phyloP scores from a whole-genome alignment of 2,113 vertebrate genomes.

The Tupaia tana region DNA sequence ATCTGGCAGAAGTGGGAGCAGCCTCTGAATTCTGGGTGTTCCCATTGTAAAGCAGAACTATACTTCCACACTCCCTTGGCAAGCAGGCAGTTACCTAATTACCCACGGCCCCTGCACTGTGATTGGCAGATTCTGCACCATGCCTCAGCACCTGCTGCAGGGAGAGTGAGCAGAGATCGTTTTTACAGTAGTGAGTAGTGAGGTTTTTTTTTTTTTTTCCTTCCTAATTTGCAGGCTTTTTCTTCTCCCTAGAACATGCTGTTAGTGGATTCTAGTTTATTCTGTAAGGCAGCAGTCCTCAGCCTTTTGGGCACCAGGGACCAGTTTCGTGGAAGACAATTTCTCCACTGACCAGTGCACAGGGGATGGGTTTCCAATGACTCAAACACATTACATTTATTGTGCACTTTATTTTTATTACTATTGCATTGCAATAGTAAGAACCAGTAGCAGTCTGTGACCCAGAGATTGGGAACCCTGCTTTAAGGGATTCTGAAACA shows the following conservation, averaged over 20 bases:
- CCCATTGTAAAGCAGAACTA: not conserved
- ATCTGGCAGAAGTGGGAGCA: fast-evolving
- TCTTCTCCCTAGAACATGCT: not conserved
- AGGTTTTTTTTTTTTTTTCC: not conserved
- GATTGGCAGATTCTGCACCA: not conserved
- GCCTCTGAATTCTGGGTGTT: not conserved
- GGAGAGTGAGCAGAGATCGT: not conserved
- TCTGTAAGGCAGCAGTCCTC: not conserved
- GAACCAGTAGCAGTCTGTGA: no score
- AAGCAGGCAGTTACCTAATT: not conserved
- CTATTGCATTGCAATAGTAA: no score
- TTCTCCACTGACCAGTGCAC: no score
- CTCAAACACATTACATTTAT: no score
- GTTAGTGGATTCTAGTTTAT: not conserved
- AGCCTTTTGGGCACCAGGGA: no score
- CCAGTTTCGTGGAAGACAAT: no score
- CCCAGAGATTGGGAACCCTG: no score
- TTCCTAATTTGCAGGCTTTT: not conserved
- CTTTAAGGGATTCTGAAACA: not conserved
- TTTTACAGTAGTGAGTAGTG: not conserved
- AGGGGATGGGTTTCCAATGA: no score
- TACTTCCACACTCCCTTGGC: no score
- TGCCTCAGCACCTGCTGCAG: no score
- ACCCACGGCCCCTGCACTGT: no score
- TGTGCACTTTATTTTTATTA: no score